Base-by-base conservation (phyloP, 2,888 invertebrate species). In the Yponomeuta evonymella region DNA sequence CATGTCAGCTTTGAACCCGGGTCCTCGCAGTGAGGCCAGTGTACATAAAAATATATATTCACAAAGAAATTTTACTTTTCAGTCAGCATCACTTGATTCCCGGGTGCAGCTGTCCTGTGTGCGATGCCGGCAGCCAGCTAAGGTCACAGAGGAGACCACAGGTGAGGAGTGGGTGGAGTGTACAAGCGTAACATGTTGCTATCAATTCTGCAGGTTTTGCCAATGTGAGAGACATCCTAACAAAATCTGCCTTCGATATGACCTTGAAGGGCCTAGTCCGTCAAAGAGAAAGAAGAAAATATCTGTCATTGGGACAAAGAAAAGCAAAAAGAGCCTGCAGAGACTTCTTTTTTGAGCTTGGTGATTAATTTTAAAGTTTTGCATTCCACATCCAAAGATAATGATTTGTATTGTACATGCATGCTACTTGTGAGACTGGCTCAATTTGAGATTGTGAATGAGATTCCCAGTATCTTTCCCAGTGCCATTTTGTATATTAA, bases 151-250 rank as follows among this genome's bases (percentile, higher is more conserved):
- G 72, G 89, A 90, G 75, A 69, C 73, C 48, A 77, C 83, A 62
- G 91, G 89, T 72, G 94, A 93, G 82, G 87, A 92, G 78, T 93
- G 93, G 93, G 90, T 88, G 70, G 89, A 92, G 79, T 94, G 94
- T 79, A 89, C 89, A 74, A 89, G 88, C 78, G 75, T 74, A 72
- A 85, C 86, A 75, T 93, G 93, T 82, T 79, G 88, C 67, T 90
- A 89, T 83, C 87, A 91, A 79, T 94, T 92, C 81, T 93, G 93
- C 81, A 89, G 85, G 75, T 85, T 86, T 79, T 94, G 92, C 78
- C 87, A 82, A 72, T 87, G 86, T 74, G 82, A 81, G 70, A 80
- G 88, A 75, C 92, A 91, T 77, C 85, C 88, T 77, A 85, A 86
- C 80, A 89, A 83, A 80, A 85, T 74, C 70, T 92, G 92, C 75